Conservation (phyloP, 2,888 invertebrate genomes). For the Agonopterix heracliana region DNA sequence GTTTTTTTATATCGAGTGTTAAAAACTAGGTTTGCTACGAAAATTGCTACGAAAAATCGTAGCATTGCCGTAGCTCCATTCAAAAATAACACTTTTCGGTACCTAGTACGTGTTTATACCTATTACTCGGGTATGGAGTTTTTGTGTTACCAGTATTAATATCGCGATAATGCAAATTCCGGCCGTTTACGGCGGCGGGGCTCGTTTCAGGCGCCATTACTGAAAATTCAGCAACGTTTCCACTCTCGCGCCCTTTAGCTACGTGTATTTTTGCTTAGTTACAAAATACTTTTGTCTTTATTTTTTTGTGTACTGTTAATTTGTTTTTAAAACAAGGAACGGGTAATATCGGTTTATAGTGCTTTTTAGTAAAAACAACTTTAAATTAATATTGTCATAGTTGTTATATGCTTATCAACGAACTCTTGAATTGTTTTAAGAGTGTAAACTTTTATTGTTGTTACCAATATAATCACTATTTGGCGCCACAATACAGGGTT, state of each 20-base stretch:
- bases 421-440: too few species aligned
- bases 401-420: too few species aligned
- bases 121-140: constrained; percentile 20
- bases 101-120: constrained; percentile 7
- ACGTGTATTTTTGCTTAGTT: constrained; percentile 40
- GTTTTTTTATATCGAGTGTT: too few species aligned
- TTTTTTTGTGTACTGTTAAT: constrained; percentile 28
- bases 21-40: too few species aligned
- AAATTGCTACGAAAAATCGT: constrained; percentile 3
- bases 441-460: too few species aligned
- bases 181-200: constrained; percentile 38
- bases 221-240: constrained; percentile 40
- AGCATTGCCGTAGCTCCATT: background rate
- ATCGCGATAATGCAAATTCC: constrained; percentile 61
- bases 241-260: constrained; percentile 30
- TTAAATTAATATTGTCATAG: too few species aligned
- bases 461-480: too few species aligned
- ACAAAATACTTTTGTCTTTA: constrained; percentile 40
- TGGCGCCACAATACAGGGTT: too few species aligned
- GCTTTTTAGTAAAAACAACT: too few species aligned
- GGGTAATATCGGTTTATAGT: too few species aligned
- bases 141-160: constrained; percentile 51
- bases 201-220: constrained; percentile 48
- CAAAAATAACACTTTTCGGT: constrained; percentile 1
- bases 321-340: too few species aligned